These are phyloP conservation scores for Glaucopsyche alexis DNA, from an alignment of 2,888 invertebrate genomes.

Conservation along the genomic window DNA sequence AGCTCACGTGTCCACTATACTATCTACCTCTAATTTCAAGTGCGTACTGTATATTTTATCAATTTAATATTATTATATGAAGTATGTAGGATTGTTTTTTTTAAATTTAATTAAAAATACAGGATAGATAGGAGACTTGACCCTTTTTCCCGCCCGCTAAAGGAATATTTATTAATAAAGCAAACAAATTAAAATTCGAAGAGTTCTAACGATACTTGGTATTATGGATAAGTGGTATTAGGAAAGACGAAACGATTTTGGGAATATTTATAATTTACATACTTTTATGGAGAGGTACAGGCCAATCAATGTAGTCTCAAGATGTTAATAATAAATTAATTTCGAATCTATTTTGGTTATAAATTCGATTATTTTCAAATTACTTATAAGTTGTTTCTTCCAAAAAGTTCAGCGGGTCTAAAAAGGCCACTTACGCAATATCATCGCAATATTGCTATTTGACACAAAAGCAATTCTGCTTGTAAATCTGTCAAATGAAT, in stretches of 20 bases:
- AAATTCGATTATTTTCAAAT: background rate
- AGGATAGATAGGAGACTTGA: constrained; percentile 2
- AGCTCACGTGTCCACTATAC: too few relatives aligned
- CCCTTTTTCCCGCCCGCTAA: background rate
- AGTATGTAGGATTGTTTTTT: background rate
- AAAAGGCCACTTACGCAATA: too few relatives aligned
- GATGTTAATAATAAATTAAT: background rate
- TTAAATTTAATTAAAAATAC: constrained; percentile 7
- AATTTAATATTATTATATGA: background rate
- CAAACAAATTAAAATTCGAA: constrained; percentile 11
- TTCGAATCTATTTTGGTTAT: background rate
- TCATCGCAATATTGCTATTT: too few relatives aligned
- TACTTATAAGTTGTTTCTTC: background rate
- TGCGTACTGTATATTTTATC: background rate
- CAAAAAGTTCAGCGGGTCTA: background rate
- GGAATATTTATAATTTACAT: background rate
- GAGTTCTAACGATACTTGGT: background rate
- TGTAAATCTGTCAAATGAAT: too few relatives aligned
- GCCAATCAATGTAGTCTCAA: background rate
- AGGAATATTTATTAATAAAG: background rate
- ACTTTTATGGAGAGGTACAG: background rate
- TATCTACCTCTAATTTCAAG: background rate
- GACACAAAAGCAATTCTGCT: too few relatives aligned
- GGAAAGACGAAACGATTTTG: background rate
- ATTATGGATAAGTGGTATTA: background rate